Conservation (phyloP, 1,140 invertebrate species). For the Batillaria attramentaria region DNA sequence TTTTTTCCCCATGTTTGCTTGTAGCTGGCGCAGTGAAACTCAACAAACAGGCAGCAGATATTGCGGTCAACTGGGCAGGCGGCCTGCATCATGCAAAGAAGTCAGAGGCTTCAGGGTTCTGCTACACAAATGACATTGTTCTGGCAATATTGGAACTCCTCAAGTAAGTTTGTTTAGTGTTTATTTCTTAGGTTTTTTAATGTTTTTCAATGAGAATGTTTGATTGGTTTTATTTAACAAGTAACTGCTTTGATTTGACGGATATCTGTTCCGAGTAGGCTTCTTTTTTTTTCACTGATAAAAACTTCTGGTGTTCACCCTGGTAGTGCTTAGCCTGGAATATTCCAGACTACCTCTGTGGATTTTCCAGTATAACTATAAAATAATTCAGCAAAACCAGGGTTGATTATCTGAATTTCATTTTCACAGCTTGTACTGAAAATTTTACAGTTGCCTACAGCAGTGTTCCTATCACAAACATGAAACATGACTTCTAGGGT, state of each 20-base stretch:
- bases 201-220: constrained; percentile 11
- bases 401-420: no score
- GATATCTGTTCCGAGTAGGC: not conserved
- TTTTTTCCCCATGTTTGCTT: constrained; percentile 18
- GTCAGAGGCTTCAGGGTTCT: constrained; percentile 88
- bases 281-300: not conserved
- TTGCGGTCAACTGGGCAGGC: constrained; percentile 99
- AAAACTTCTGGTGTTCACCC: no score
- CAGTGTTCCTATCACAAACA: no score
- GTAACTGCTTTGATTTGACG: not conserved
- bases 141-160: constrained; percentile 98
- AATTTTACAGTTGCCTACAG: no score
- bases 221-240: not conserved
- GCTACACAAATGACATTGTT: constrained; percentile 99
- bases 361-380: no score
- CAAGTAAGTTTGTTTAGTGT: constrained; percentile 72
- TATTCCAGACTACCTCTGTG: no score
- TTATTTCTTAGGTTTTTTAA: constrained; percentile 11
- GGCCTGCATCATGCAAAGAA: constrained; percentile 99
- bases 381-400: no score
- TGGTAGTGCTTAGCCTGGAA: no score
- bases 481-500: no score
- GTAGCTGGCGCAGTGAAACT: constrained; percentile 72
- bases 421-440: no score
- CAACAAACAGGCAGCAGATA: constrained; percentile 80